Evolutionary conservation across 2,797 vertebrate species (phyloP), one percentile per base, ranked within the genome.

Genomic region (Anas flavirostris): DNA sequence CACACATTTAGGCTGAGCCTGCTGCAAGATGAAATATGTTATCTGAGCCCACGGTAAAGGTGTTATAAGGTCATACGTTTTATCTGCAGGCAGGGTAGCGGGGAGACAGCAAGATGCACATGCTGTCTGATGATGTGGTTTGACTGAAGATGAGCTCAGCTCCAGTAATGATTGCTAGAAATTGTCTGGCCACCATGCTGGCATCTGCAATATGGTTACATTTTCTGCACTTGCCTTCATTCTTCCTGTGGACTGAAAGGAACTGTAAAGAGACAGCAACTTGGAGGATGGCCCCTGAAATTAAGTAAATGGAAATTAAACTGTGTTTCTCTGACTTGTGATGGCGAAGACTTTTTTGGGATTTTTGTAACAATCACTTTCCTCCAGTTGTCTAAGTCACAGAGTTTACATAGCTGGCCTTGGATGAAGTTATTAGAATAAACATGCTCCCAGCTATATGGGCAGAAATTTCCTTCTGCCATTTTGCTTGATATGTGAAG

Each of bases 71-170:
- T 92, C 91, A 82, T 31, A 53, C 21, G 22, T 92, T 89, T 80
- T 44, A 85, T 48, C 75, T 89, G 78, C 72, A 85, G 52, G 41
- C 31, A 39, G 60, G 29, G 19, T 59, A 85, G 60, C 12, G 1
- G 28, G n/a, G 46, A 91, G 72, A 44, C n/a, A 73, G 60, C 41
- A 64, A 67, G 16, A 68, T 68, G 31, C 50, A 52, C 21, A 26
- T 15, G 7, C 19, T 55, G 22, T n/a, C 92, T 72, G 59, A 21
- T 31, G 50, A 25, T 66, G 59, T 79, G 84, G 50, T 91, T 58
- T 81, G 77, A 92, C 82, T 86, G 73, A 95, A 62, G 50, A 91
- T 81, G 53, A 92, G 62, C 58, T 91, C 86, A 76, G 28, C 25
- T 56, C 29, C 55, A 26, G 85, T 39, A 86, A 75, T 29, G 50